Conservation (phyloP, 2,888 invertebrate species). For the Prenolepis imparis region DNA sequence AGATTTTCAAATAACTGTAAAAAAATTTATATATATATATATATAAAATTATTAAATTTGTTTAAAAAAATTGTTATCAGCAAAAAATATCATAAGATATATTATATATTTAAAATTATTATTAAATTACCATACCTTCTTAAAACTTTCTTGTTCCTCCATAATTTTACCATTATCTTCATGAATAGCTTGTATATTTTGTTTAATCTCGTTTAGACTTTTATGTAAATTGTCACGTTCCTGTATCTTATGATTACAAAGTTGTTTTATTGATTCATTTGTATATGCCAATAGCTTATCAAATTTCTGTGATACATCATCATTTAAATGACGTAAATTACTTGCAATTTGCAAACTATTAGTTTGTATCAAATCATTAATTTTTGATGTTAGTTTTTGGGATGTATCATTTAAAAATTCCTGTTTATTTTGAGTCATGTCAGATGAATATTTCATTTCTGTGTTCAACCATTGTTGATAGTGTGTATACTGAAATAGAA, state of each 20-base stretch:
- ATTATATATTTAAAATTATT: constrained; percentile 1
- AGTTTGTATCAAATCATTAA: constrained; percentile 76
- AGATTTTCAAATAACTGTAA: constrained; percentile 74
- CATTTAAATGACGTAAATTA: constrained; percentile 75
- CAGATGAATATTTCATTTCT: constrained; percentile 70
- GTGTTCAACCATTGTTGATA: constrained; percentile 77
- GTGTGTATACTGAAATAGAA: constrained; percentile 72
- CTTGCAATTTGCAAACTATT: constrained; percentile 72
- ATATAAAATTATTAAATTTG: constrained; percentile 7
- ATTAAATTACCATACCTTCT: constrained; percentile 60
- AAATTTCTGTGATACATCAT: constrained; percentile 75
- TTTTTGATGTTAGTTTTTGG: constrained; percentile 73
- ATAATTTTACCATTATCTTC: constrained; percentile 72
- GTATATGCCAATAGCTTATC: constrained; percentile 71
- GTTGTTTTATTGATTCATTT: constrained; percentile 73
- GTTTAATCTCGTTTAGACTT: constrained; percentile 71
- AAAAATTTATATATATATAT: constrained; percentile 30
- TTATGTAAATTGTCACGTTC: constrained; percentile 75
- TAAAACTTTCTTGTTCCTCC: constrained; percentile 68
- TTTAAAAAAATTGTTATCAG: constrained; percentile 5
- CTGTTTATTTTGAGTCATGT: constrained; percentile 73
- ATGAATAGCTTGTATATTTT: constrained; percentile 67
- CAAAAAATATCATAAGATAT: neutral
- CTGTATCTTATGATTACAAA: constrained; percentile 71
- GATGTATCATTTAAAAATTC: constrained; percentile 71